These are phyloP conservation scores for Holotrichia oblita DNA, from an alignment of 1,140 invertebrate species.

Conservation along the genomic window DNA sequence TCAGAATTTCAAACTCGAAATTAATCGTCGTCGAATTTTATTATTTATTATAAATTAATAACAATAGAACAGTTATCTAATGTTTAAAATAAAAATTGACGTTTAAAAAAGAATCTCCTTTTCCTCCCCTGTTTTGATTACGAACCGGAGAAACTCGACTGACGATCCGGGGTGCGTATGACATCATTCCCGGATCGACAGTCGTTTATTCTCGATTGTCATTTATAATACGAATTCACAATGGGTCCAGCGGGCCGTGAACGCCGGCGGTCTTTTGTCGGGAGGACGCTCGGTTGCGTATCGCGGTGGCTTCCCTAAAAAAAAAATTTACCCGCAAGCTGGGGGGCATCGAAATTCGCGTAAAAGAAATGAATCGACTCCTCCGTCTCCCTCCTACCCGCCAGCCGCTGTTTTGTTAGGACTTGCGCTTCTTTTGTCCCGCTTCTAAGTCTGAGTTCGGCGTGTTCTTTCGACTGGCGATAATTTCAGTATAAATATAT, in stretches of 20 bases:
- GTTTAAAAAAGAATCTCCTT: no score
- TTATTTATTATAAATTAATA: no score
- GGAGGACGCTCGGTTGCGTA: neutral
- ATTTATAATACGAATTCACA: conserved; percentile 26
- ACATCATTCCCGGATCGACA: conserved; percentile 5
- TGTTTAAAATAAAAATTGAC: no score
- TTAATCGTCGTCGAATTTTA: no score
- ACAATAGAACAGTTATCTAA: no score
- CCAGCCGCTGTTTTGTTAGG: no score
- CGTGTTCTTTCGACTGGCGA: neutral
- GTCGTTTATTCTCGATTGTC: conserved; percentile 20
- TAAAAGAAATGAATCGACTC: conserved; percentile 4
- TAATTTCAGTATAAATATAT: conserved; percentile 1
- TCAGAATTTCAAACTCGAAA: no score
- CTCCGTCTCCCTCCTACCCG: no score
- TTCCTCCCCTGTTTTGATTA: no score
- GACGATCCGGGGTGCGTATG: neutral
- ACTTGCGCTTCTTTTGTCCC: neutral
- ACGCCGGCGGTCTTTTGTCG: conserved; percentile 10
- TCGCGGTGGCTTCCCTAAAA: neutral
- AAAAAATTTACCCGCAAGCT: neutral
- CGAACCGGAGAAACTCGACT: no score
- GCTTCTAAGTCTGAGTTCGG: neutral
- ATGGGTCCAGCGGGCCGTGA: conserved; percentile 26
- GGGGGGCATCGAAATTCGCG: neutral